Percentiles rank a stretch among this genome's conserved stretches.
These are phyloP conservation scores for Idaea straminata DNA, from an alignment of 2,888 invertebrate genomes.

Conservation along the genomic window DNA sequence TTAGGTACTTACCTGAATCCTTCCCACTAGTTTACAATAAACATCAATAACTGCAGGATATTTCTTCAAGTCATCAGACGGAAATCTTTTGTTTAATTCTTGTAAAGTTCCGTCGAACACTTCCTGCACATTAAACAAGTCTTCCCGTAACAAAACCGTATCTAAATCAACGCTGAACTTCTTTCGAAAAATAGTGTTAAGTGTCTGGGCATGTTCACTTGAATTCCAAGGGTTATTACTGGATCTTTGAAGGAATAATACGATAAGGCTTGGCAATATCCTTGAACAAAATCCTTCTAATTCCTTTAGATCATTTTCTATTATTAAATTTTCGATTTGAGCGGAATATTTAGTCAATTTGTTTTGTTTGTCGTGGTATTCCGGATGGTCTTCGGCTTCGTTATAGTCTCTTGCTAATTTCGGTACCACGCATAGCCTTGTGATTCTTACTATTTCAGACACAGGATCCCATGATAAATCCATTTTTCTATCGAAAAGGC, in stretches of 20 bases:
- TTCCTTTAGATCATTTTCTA: constrained; percentile 38
- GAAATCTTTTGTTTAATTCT: constrained; percentile 54
- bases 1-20: constrained; percentile 43
- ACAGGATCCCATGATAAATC: constrained; percentile 25
- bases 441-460: constrained; percentile 31
- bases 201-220: constrained; percentile 38
- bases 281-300: constrained; percentile 30
- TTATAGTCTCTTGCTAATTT: constrained; percentile 54
- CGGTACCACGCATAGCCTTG: constrained; percentile 47
- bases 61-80: constrained; percentile 52
- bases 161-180: constrained; percentile 43
- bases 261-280: constrained; percentile 46
- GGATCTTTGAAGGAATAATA: constrained; percentile 52
- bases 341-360: constrained; percentile 40
- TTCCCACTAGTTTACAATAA: constrained; percentile 46
- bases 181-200: constrained; percentile 47
- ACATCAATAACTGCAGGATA: constrained; percentile 62
- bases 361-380: constrained; percentile 49
- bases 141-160: constrained; percentile 37
- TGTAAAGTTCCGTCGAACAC: constrained; percentile 58
- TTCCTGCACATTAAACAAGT: constrained; percentile 45
- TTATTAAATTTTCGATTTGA: constrained; percentile 40
- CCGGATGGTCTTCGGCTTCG: constrained; percentile 47
- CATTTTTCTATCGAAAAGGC: constrained; percentile 6
- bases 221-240: constrained; percentile 51